These are phyloP conservation scores for Phylloscopus trochilus DNA, from an alignment of 2,113 vertebrate species.

Conservation along the genomic window DNA sequence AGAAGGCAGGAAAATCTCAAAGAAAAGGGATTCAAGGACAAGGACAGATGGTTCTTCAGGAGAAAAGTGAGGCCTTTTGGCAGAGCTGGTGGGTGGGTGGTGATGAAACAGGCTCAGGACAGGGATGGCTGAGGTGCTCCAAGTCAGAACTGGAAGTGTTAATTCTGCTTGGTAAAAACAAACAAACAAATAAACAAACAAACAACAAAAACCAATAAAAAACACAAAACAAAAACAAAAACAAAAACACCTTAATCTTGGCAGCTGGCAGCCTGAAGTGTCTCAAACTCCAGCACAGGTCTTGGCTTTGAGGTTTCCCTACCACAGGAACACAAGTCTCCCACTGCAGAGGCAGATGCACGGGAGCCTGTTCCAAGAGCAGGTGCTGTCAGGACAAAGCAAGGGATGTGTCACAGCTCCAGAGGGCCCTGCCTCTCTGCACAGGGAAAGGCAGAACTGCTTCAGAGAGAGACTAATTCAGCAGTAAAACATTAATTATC, in stretches of 20 bases:
- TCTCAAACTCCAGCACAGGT: background rate
- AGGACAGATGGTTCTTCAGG: background rate
- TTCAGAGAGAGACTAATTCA: conserved; percentile 69
- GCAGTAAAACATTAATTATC: conserved; percentile 70
- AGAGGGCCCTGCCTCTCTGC: conserved; percentile 21
- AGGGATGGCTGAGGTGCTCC: background rate
- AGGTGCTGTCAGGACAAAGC: background rate
- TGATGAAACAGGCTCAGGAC: background rate
- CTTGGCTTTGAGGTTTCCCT: background rate
- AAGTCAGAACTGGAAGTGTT: background rate
- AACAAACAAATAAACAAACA: too few species aligned
- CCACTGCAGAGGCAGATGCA: conserved; percentile 5
- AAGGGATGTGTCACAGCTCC: conserved; percentile 16
- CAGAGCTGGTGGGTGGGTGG: background rate
- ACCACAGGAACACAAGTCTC: background rate
- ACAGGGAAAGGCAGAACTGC: conserved; percentile 34
- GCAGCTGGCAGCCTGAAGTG: background rate
- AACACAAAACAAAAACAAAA: too few species aligned
- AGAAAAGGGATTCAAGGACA: background rate
- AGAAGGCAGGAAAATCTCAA: background rate
- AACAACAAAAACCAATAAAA: too few species aligned
- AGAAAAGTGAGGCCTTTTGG: background rate
- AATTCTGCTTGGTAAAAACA: background rate
- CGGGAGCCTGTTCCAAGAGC: background rate
- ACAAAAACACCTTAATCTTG: too few species aligned